Evolutionary conservation across 2,888 invertebrate genomes (phyloP).

Genomic region (Apotomis turbidana): DNA sequence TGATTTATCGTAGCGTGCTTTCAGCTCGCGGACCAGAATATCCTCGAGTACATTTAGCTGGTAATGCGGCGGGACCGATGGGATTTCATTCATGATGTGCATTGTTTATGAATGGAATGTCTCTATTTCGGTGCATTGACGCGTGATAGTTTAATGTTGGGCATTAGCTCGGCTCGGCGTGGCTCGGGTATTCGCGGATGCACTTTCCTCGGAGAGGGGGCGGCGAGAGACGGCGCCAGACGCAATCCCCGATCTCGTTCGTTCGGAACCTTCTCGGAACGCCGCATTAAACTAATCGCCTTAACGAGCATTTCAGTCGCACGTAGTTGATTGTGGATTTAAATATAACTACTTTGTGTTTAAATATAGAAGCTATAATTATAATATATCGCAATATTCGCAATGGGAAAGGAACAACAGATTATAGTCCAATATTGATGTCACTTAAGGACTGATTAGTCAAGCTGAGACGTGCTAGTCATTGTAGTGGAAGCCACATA

Average conservation of each 20-base stretch:
- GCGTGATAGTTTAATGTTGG: constrained; percentile 67
- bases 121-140: constrained; percentile 70
- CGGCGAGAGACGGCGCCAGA: constrained; percentile 58
- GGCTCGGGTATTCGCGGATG: constrained; percentile 67
- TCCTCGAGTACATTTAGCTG: constrained; percentile 63
- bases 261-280: constrained; percentile 43
- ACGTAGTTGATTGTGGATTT: not conserved
- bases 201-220: constrained; percentile 57
- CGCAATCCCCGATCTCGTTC: constrained; percentile 46
- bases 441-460: too few species aligned
- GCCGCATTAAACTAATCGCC: constrained; percentile 30
- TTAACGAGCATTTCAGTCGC: constrained; percentile 10
- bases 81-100: constrained; percentile 70
- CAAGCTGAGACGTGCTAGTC: too few species aligned
- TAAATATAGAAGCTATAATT: too few species aligned
- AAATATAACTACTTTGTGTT: not conserved
- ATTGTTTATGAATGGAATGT: constrained; percentile 72
- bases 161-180: constrained; percentile 59
- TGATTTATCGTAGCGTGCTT: constrained; percentile 71
- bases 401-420: too few species aligned
- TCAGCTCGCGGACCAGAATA: constrained; percentile 64
- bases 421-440: too few species aligned
- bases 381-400: too few species aligned
- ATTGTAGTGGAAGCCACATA: too few species aligned
- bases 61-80: constrained; percentile 64